Evolutionary conservation across 2,888 invertebrate species (phyloP).

Genomic region (Phaedon cochleariae): DNA sequence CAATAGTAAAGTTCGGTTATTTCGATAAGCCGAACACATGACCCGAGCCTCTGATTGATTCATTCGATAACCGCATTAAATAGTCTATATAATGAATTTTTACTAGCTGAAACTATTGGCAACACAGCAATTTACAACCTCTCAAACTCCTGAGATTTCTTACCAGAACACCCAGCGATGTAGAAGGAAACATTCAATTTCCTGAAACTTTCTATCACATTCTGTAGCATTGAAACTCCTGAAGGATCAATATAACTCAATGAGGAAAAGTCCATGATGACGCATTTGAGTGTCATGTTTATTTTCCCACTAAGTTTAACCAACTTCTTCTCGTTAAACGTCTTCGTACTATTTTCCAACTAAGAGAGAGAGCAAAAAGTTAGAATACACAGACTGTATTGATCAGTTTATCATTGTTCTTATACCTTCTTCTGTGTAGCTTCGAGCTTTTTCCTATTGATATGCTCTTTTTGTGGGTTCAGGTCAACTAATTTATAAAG

Average conservation of each 20-base stretch:
- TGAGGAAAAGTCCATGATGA: constrained; percentile 71
- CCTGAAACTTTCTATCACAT: constrained; percentile 65
- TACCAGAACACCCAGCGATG: constrained; percentile 60
- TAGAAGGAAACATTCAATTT: constrained; percentile 66
- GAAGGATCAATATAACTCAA: constrained; percentile 72
- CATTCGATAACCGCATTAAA: too few relatives aligned
- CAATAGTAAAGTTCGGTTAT: too few relatives aligned
- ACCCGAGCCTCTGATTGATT: too few relatives aligned
- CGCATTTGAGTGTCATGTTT: constrained; percentile 51
- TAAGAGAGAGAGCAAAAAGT: neutral
- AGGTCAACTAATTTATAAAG: constrained; percentile 65
- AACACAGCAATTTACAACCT: too few relatives aligned
- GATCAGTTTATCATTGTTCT: too few relatives aligned
- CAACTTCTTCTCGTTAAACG: constrained; percentile 35
- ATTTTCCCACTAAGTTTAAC: constrained; percentile 48
- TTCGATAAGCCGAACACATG: too few relatives aligned
- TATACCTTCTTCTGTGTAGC: constrained; percentile 52
- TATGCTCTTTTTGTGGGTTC: constrained; percentile 62
- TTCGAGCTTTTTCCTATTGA: constrained; percentile 58
- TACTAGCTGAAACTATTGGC: too few relatives aligned
- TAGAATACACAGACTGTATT: too few relatives aligned
- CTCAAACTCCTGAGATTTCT: too few relatives aligned
- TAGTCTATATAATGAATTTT: too few relatives aligned
- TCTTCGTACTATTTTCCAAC: constrained; percentile 16
- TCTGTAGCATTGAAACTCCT: constrained; percentile 67